Evolutionary conservation across 2,888 invertebrate genomes (phyloP), one percentile per base, ranked within the genome.

Genomic region (Epsilonema sp.): DNA sequence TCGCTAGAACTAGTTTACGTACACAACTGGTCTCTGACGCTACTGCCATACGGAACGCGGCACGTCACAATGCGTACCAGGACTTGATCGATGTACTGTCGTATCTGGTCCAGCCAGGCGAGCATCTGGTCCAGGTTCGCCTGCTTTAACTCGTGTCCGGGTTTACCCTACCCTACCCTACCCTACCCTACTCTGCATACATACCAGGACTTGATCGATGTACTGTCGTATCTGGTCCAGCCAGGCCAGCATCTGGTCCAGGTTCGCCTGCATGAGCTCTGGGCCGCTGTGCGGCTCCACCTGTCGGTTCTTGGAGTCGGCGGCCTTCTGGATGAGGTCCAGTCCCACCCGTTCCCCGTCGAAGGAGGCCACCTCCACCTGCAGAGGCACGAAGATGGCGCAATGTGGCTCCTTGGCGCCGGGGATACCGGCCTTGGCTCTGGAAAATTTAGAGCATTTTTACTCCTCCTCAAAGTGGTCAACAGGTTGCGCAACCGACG

Each of bases 341-440:
- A 19, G 11, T 23, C 24, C 19, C 8, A 48, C 23, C n/a, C n/a
- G 67, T 65, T 97, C 97, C 1, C 94, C 87, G 63, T 87, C 85
- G 64, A 90, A 90, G 59, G 80, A 80, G 16, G 76, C 77, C 48
- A 89, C 76, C 60, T 84, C 80, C 8, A 90, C 84, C 55, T 82
- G 80, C 36, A 92, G 80, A 24, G 90, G 87, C 1, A 92, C 89
- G 69, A 94, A 97, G 62, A 70, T 68, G 26, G 66, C 66, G 52
- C 89, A 89, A 85, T 65, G 82, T 82, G 52, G 92, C 89, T 62
- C 78, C 78, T 65, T 85, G 83, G 55, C 86, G 53, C 79, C 81
- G 41, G 92, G 94, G 40, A 94, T 87, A 39, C 94, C 94, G 51
- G 92, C 76, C 52, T 82, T 76, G 13, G 86, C 83, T 66, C 90